Evolutionary conservation across 2,113 vertebrate genomes (phyloP).

Genomic region (Myrmophylax atrothorax): DNA sequence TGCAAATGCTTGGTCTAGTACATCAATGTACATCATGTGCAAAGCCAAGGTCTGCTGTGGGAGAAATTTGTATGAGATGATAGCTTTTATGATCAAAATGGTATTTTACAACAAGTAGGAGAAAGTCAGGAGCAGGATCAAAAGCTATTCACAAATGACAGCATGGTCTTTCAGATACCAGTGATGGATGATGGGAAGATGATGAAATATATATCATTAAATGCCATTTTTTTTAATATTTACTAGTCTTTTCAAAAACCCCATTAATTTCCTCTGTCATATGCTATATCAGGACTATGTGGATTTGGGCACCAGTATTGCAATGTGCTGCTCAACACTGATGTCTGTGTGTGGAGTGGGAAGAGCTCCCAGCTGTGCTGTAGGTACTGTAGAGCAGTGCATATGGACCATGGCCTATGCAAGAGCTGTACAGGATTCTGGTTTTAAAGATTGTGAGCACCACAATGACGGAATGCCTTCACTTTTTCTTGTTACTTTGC

Average conservation of each 20-base stretch:
- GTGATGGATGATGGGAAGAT: not conserved
- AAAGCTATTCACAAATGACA: not conserved
- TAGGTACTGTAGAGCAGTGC: not conserved
- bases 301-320: not conserved
- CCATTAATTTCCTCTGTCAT: not conserved
- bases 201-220: not conserved
- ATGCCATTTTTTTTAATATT: not conserved
- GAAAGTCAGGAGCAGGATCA: not conserved
- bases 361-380: not conserved
- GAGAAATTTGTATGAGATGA: not conserved
- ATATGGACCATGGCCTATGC: not conserved
- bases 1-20: constrained; percentile 63
- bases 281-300: not conserved
- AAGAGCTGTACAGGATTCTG: not conserved
- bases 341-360: not conserved
- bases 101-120: not conserved
- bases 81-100: not conserved
- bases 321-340: fast-evolving
- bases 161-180: not conserved
- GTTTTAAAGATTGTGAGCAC: not conserved
- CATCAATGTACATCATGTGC: constrained; percentile 33
- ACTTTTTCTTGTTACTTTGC: not conserved
- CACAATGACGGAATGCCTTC: not conserved
- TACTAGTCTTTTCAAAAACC: not conserved
- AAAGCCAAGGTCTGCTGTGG: constrained; percentile 56